Evolutionary conservation across 53 echinoderm and acorn worm genomes (phyloP).

Genomic region (Temnopleurus reevesii): DNA sequence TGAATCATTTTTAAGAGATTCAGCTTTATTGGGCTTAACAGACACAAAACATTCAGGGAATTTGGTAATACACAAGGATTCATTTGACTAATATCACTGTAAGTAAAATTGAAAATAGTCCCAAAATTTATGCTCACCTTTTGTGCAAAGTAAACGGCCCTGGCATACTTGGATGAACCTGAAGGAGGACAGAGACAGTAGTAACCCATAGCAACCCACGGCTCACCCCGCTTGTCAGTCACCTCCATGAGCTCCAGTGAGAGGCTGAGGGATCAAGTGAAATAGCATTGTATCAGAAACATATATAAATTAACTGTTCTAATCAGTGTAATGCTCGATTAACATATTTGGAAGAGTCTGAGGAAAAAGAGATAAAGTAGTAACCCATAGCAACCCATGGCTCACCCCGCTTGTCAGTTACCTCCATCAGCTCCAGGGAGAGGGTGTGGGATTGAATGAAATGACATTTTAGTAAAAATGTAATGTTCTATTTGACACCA

Average conservation of each 20-base stretch:
- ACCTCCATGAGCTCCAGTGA: constrained; percentile 83
- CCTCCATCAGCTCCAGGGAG: constrained; percentile 81
- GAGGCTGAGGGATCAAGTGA: constrained; percentile 60
- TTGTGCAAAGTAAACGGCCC: constrained; percentile 98
- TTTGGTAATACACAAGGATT: no score
- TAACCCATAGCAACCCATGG: constrained; percentile 98
- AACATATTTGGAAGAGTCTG: constrained; percentile 68
- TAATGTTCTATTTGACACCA: no score
- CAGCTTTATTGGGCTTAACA: no score
- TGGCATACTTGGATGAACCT: constrained; percentile 69
- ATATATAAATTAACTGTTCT: no score
- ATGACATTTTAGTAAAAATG: no score
- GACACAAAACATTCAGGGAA: no score
- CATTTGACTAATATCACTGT: no score
- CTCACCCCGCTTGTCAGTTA: constrained; percentile 86
- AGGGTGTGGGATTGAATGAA: no score
- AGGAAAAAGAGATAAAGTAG: constrained; percentile 66
- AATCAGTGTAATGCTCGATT: no score
- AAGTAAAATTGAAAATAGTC: no score
- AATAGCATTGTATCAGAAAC: no score
- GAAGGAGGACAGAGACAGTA: constrained; percentile 70
- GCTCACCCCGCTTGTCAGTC: constrained; percentile 84
- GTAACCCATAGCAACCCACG: constrained; percentile 98
- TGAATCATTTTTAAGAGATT: no score
- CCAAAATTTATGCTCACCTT: constrained; percentile 73